Evolutionary conservation across 2,113 vertebrate genomes (phyloP).

Genomic region (Cricetomys ansorgei): DNA sequence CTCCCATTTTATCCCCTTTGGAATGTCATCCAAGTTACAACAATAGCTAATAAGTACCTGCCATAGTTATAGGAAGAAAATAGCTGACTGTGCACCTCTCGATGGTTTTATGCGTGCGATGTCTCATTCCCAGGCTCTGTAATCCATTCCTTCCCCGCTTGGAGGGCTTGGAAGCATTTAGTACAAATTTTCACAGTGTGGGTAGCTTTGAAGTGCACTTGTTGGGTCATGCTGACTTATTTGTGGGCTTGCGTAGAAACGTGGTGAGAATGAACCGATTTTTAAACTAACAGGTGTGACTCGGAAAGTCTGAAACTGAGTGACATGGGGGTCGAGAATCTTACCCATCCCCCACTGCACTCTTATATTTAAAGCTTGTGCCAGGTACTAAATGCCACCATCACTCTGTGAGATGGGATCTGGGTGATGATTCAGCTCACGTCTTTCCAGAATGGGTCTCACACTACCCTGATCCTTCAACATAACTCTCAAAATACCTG

Average conservation of each 20-base stretch:
- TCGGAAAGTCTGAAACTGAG: slow-evolving; percentile 45
- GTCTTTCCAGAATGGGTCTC: not conserved
- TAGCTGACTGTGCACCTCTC: slow-evolving; percentile 51
- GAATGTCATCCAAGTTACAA: slow-evolving; percentile 61
- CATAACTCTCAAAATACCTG: not conserved
- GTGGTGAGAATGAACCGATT: not conserved
- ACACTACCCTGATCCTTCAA: not conserved
- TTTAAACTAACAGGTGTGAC: slow-evolving; percentile 62
- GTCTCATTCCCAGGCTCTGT: slow-evolving; percentile 66
- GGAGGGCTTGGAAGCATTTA: slow-evolving; percentile 58
- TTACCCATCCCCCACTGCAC: not conserved
- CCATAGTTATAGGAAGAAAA: not conserved
- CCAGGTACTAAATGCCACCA: not conserved
- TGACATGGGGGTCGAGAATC: not conserved
- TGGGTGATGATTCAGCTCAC: not conserved
- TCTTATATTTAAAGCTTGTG: not conserved
- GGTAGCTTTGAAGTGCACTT: slow-evolving; percentile 73
- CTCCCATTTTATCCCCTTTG: slow-evolving; percentile 54
- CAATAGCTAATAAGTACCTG: slow-evolving; percentile 69
- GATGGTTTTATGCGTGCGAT: slow-evolving; percentile 1
- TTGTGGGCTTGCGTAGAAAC: not conserved
- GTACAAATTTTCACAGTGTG: slow-evolving; percentile 46
- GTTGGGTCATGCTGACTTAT: slow-evolving; percentile 60
- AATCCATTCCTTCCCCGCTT: slow-evolving; percentile 59
- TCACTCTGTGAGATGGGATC: not conserved